phyloP scores from a whole-genome alignment of 2,113 vertebrate species.

The Archocentrus centrarchus region DNA sequence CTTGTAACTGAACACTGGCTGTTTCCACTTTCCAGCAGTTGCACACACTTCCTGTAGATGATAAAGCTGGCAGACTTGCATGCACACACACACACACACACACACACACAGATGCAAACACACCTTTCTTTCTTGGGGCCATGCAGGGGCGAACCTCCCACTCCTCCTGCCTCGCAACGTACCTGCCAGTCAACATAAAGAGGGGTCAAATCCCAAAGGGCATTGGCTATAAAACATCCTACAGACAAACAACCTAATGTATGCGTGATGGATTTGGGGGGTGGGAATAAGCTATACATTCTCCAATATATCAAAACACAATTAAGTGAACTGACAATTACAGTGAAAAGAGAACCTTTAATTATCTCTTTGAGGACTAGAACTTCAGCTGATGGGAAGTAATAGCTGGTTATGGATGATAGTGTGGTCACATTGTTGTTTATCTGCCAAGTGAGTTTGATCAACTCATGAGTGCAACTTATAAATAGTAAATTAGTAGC shows the following conservation, averaged over 20 bases:
- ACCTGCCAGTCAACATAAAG: slow-evolving; percentile 58
- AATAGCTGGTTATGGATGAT: slow-evolving; percentile 53
- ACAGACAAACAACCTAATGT: slow-evolving; percentile 42
- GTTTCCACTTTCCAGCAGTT: not conserved
- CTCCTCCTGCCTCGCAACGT: slow-evolving; percentile 18
- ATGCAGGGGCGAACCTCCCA: slow-evolving; percentile 41
- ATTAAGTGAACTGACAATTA: slow-evolving; percentile 71
- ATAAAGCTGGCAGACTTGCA: not conserved
- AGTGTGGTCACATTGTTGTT: slow-evolving; percentile 53
- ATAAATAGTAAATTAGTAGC: slow-evolving; percentile 55
- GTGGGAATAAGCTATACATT: slow-evolving; percentile 50
- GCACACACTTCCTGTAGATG: not conserved
- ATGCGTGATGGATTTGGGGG: slow-evolving; percentile 22
- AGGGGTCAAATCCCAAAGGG: slow-evolving; percentile 59
- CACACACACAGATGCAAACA: not conserved
- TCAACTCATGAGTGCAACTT: slow-evolving; percentile 43
- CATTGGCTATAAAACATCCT: slow-evolving; percentile 3
- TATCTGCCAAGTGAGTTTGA: slow-evolving; percentile 44
- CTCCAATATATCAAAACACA: slow-evolving; percentile 64
- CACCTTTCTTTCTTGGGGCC: slow-evolving; percentile 37
- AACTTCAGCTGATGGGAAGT: slow-evolving; percentile 59
- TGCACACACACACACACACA: too few species aligned
- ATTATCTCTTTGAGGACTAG: slow-evolving; percentile 61
- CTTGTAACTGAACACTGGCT: not conserved
- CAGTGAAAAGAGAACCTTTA: slow-evolving; percentile 48